A percentile compares a stretch with the other conserved stretches of the same genome.
Conservation (phyloP, 2,113 vertebrate species). For the Chionis minor region DNA sequence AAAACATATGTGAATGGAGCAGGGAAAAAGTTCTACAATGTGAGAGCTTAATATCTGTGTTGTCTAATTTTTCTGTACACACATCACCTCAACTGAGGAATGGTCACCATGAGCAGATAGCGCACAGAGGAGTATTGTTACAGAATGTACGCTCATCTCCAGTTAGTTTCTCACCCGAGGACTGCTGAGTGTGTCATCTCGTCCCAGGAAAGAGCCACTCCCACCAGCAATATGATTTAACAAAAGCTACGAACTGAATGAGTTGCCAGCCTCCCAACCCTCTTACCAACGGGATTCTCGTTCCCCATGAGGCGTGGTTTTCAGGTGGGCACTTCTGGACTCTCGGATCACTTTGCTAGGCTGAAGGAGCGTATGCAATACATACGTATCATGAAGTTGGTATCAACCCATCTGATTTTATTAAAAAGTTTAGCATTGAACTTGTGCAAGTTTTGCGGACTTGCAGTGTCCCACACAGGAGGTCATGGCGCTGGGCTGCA, state of each 20-base stretch:
- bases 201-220: background rate
- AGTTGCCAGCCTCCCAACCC: background rate
- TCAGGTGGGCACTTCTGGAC: background rate
- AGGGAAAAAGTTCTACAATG: background rate
- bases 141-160: background rate
- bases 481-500: background rate
- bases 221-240: background rate
- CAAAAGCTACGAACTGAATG: background rate
- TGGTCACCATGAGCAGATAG: background rate
- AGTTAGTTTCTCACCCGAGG: background rate
- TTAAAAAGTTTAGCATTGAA: background rate
- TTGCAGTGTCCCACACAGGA: background rate
- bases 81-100: background rate
- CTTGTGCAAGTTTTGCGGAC: background rate
- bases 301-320: rapidly evolving
- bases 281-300: background rate
- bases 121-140: background rate
- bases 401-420: background rate
- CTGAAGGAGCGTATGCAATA: background rate
- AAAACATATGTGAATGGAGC: background rate
- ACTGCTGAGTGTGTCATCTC: background rate
- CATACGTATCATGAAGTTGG: background rate
- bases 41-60: background rate
- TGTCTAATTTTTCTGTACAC: background rate
- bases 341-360: background rate